Evolutionary conservation across 1,140 invertebrate genomes (phyloP).

Genomic region (Fopius arisanus): DNA sequence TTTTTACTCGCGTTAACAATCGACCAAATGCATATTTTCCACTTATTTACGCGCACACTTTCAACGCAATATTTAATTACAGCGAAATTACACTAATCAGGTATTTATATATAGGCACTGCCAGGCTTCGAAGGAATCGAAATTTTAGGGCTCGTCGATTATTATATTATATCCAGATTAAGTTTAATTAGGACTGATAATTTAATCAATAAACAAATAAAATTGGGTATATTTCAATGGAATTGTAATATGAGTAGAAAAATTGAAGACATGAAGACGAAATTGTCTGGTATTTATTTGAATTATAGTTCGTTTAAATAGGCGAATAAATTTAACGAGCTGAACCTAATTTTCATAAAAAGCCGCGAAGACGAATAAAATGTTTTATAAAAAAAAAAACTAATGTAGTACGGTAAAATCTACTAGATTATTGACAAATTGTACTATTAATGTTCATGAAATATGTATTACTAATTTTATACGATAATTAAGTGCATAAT

Average conservation of each 20-base stretch:
- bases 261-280: neutral
- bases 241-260: conserved; percentile 21
- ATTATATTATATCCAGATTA: conserved; percentile 31
- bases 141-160: conserved; percentile 39
- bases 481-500: conserved; percentile 24
- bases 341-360: no score
- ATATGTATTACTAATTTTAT: conserved; percentile 28
- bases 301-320: no score
- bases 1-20: no score
- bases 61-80: conserved; percentile 5
- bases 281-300: no score
- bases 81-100: conserved; percentile 20
- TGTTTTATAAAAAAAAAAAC: neutral
- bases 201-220: no score
- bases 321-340: no score
- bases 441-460: neutral
- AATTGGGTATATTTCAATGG: no score
- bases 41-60: no score
- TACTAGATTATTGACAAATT: neutral
- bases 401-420: neutral
- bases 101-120: conserved; percentile 48
- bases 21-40: no score
- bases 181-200: no score
- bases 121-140: conserved; percentile 47
- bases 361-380: neutral